Evolutionary conservation across 1,140 invertebrate species (phyloP), one percentile per base, ranked within the genome.

Genomic region (Melipona quadrifasciata): DNA sequence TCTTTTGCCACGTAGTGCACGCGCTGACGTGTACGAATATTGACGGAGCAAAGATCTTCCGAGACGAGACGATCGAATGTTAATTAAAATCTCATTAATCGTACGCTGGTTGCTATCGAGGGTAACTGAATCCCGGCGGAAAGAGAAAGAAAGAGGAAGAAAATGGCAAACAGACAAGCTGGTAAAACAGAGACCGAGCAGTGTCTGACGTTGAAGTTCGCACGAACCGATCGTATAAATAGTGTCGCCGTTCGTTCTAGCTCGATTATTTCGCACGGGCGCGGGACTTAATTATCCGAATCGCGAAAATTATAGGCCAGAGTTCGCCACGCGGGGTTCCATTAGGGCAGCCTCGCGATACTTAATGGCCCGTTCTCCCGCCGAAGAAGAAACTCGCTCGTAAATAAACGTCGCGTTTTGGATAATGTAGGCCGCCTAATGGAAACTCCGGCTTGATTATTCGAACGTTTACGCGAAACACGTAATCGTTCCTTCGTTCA

Each of bases 11-110:
- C 68, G 14, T 24, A 5, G 3, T 5, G 19, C 6, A 2, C 72
- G 8, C 47, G 11, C 2, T 19, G 21, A 74, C 34, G 17, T n/a
- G n/a, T 19, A 47, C 1, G 34, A 47, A 47, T 8, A 47, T 5
- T 17, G 1, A 39, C 21, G 47, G 8, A 34, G 4, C 16, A 57
- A 31, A 79, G 39, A 57, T 68, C 34, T 79, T 57, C 31, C 31
- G 31, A 31, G 24, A 53, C 19, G 1, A 47, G 39, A 39, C 11
- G 27, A 80, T 83, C 61, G 64, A 65, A 21, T n/a, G 71, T 73
- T 86, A 89, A 90, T 90, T 90, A 89, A 86, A 86, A 82, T 81
- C 83, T 88, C 84, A 68, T 90, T 86, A 85, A 89, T 90, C 82
- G 80, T 51, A 11, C 58, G 57, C 4, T 27, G 10, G 12, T 17